These are phyloP conservation scores for Phylloscopus whistleri DNA, from an alignment of 2,113 vertebrate species.

Conservation along the genomic window DNA sequence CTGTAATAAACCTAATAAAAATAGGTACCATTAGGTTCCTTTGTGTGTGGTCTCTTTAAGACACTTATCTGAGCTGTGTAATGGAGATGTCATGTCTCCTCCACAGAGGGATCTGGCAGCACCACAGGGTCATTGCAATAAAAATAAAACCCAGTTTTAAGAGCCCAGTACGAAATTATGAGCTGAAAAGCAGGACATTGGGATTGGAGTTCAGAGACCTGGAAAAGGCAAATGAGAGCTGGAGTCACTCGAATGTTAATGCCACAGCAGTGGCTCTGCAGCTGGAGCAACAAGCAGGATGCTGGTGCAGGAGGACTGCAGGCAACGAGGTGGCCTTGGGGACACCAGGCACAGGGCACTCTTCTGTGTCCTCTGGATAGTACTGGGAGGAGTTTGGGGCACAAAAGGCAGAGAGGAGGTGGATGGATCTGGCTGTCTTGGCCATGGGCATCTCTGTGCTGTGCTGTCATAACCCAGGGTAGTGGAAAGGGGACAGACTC, in stretches of 20 bases:
- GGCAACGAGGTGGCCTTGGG: neutral
- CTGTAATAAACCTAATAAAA: constrained; percentile 69
- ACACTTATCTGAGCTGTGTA: constrained; percentile 55
- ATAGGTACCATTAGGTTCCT: constrained; percentile 63
- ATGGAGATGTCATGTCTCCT: constrained; percentile 64
- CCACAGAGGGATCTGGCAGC: constrained; percentile 17
- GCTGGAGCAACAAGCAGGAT: neutral
- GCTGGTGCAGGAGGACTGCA: neutral
- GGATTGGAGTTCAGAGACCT: neutral
- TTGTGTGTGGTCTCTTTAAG: constrained; percentile 64
- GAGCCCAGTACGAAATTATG: neutral
- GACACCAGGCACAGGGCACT: neutral
- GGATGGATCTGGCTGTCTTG: neutral
- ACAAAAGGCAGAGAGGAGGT: neutral
- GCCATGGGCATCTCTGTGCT: neutral
- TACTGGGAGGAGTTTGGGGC: neutral
- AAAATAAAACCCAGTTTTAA: constrained; percentile 52
- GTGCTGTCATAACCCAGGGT: neutral
- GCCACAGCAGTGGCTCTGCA: neutral
- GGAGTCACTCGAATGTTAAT: neutral
- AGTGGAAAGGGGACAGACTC: neutral
- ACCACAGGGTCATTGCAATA: constrained; percentile 28
- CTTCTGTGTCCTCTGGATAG: neutral
- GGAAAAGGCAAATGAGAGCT: neutral
- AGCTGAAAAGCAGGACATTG: neutral